phyloP scores from a whole-genome alignment of 2,888 invertebrate species.

The Epistrophella euchroma region DNA sequence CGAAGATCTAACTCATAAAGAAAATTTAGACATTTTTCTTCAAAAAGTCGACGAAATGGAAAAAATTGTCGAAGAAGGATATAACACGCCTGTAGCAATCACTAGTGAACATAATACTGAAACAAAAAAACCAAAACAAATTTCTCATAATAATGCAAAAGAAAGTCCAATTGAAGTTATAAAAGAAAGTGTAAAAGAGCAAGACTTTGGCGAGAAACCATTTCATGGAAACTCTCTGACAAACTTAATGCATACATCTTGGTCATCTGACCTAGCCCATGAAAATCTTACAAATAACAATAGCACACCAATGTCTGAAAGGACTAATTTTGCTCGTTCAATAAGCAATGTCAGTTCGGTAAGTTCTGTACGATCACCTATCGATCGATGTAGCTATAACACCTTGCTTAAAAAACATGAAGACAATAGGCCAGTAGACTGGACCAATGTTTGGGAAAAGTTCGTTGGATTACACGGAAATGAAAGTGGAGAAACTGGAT shows the following conservation, averaged over 20 bases:
- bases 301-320: slow-evolving; percentile 31
- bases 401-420: slow-evolving; percentile 82
- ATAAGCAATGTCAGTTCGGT: slow-evolving; percentile 81
- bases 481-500: slow-evolving; percentile 12
- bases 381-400: slow-evolving; percentile 82
- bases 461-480: slow-evolving; percentile 77
- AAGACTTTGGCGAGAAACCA: slow-evolving; percentile 27
- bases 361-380: slow-evolving; percentile 80
- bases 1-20: slow-evolving; percentile 79
- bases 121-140: slow-evolving; percentile 15
- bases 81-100: slow-evolving; percentile 81
- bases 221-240: slow-evolving; percentile 80
- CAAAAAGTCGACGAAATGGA: slow-evolving; percentile 84
- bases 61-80: slow-evolving; percentile 83
- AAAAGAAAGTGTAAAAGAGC: neutral
- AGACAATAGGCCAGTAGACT: slow-evolving; percentile 80
- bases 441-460: slow-evolving; percentile 86
- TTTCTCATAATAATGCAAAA: neutral
- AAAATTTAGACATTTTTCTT: slow-evolving; percentile 81
- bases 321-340: slow-evolving; percentile 79
- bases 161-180: slow-evolving; percentile 10
- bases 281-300: slow-evolving; percentile 64
- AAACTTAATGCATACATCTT: slow-evolving; percentile 82
- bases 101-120: neutral
- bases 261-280: slow-evolving; percentile 80